phyloP scores from a whole-genome alignment of 2,888 invertebrate species.

The Coleophora flavipennella region DNA sequence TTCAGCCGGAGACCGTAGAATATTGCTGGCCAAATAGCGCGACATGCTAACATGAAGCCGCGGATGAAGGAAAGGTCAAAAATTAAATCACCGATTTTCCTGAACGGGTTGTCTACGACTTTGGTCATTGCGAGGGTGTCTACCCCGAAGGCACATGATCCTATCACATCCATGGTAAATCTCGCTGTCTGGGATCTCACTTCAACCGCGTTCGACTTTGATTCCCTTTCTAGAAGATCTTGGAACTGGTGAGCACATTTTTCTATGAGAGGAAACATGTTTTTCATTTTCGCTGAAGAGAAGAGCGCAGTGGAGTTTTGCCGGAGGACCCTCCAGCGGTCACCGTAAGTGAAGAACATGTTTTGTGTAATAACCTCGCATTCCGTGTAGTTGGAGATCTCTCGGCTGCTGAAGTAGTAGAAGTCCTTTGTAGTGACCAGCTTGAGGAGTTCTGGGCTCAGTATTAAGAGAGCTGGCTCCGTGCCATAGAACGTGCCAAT shows the following conservation, averaged over 20 bases:
- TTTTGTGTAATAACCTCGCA: slow-evolving; percentile 28
- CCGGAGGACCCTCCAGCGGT: slow-evolving; percentile 38
- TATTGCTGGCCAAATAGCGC: slow-evolving; percentile 29
- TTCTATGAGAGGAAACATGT: slow-evolving; percentile 22
- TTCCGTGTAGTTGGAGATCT: slow-evolving; percentile 24
- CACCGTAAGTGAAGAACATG: slow-evolving; percentile 34
- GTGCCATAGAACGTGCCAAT: slow-evolving; percentile 28
- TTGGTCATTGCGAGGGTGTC: slow-evolving; percentile 13
- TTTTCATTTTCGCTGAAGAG: slow-evolving; percentile 39
- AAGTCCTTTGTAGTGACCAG: slow-evolving; percentile 31
- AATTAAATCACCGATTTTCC: slow-evolving; percentile 20
- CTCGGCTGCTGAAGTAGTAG: slow-evolving; percentile 35
- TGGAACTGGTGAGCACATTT: slow-evolving; percentile 15
- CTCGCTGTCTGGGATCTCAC: background rate
- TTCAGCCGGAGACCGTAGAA: slow-evolving; percentile 32
- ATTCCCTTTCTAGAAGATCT: slow-evolving; percentile 4
- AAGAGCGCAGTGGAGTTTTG: slow-evolving; percentile 42
- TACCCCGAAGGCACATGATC: slow-evolving; percentile 27
- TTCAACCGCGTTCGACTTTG: slow-evolving; percentile 15
- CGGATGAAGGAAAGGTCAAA: slow-evolving; percentile 15
- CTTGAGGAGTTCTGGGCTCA: slow-evolving; percentile 31
- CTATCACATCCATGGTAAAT: slow-evolving; percentile 17
- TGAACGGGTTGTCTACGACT: slow-evolving; percentile 23
- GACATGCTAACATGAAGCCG: slow-evolving; percentile 12
- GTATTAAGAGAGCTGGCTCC: slow-evolving; percentile 25